phyloP scores from a whole-genome alignment of 1,140 invertebrate species.

The Anoplophora glabripennis region DNA sequence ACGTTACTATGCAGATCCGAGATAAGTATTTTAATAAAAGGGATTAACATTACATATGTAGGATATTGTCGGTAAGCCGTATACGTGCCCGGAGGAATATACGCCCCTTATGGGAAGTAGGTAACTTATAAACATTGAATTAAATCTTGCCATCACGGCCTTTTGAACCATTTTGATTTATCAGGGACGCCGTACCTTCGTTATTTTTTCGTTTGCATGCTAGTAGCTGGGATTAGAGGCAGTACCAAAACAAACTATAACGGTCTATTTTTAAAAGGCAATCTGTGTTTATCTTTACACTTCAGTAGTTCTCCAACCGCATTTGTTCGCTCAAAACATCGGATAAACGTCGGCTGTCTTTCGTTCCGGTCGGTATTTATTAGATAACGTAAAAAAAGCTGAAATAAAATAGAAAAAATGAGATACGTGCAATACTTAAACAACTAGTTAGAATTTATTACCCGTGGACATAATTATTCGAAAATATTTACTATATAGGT shows the following conservation, averaged over 20 bases:
- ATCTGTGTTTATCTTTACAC: too few relatives aligned
- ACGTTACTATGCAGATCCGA: conserved; percentile 40
- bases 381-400: too few relatives aligned
- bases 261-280: too few relatives aligned
- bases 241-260: conserved; percentile 16
- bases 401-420: too few relatives aligned
- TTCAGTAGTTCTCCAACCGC: too few relatives aligned
- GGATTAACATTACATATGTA: conserved; percentile 42
- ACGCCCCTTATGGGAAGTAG: conserved; percentile 34
- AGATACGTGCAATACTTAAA: too few relatives aligned
- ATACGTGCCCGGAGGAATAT: conserved; percentile 13
- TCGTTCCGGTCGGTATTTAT: too few relatives aligned
- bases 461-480: too few relatives aligned
- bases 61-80: conserved; percentile 30
- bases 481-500: too few relatives aligned
- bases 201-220: conserved; percentile 6
- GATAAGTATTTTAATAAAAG: conserved; percentile 40
- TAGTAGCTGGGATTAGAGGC: conserved; percentile 9
- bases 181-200: conserved; percentile 16
- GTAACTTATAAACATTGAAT: conserved; percentile 38
- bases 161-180: conserved; percentile 43
- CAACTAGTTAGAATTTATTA: too few relatives aligned
- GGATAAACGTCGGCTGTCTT: too few relatives aligned
- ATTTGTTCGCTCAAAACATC: too few relatives aligned
- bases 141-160: conserved; percentile 35